A percentile compares a stretch with the other conserved stretches of the same genome.
These are phyloP conservation scores for Actinostola sp. DNA, from an alignment of 92 coral and sea anemone genomes.

Conservation along the genomic window DNA sequence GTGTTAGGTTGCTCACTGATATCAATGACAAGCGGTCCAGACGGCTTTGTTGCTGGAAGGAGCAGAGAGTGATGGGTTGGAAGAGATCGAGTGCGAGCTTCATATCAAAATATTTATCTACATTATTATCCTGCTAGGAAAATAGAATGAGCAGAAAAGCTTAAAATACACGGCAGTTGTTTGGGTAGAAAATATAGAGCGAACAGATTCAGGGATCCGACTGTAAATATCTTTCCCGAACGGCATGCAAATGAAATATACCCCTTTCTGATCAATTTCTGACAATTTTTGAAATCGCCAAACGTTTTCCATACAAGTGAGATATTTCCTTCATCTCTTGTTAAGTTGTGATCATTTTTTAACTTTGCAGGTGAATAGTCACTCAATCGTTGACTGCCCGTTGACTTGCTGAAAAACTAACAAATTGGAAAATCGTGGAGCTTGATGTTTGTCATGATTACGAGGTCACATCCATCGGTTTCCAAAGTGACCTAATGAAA, in stretches of 20 bases:
- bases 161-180: no score
- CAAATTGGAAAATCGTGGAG: not conserved
- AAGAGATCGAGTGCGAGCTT: not conserved
- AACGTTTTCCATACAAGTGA: no score
- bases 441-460: not conserved
- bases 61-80: slow-evolving; percentile 6
- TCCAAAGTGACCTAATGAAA: no score
- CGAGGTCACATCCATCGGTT: not conserved
- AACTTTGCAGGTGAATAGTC: not conserved
- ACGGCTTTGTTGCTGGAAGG: slow-evolving; percentile 38
- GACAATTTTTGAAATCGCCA: no score
- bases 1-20: slow-evolving; percentile 22
- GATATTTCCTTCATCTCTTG: no score
- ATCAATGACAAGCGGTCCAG: slow-evolving; percentile 43
- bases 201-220: no score
- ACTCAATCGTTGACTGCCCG: no score
- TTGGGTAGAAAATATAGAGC: no score
- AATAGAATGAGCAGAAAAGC: not conserved
- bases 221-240: no score
- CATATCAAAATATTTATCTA: not conserved
- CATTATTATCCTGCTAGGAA: not conserved
- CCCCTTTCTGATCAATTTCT: no score
- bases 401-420: not conserved
- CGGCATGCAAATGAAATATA: no score
- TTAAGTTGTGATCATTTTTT: no score